These are phyloP conservation scores for Geophilus truncorum DNA, from an alignment of 2,888 invertebrate genomes.

Conservation along the genomic window DNA sequence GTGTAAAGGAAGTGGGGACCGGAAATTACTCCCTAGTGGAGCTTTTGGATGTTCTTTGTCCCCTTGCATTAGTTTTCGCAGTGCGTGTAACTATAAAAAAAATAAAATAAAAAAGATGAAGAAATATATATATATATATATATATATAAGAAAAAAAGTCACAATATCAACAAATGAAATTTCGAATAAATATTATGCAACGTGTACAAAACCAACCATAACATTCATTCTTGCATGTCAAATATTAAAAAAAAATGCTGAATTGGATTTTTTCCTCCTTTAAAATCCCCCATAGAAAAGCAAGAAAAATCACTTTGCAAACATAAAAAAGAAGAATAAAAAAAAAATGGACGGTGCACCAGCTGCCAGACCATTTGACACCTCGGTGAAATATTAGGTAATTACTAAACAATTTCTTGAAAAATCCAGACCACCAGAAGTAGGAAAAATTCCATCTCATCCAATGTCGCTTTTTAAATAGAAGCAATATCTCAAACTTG, in stretches of 20 bases:
- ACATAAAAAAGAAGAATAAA: background rate
- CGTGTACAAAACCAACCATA: background rate
- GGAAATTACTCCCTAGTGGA: constrained; percentile 86
- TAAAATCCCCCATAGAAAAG: background rate
- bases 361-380: background rate
- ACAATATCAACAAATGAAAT: background rate
- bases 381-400: background rate
- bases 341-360: background rate
- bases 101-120: constrained; percentile 32
- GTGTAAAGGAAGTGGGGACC: constrained; percentile 87
- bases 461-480: background rate
- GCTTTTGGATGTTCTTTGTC: constrained; percentile 79
- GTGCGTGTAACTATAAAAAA: constrained; percentile 69
- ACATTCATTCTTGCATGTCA: background rate
- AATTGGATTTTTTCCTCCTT: background rate
- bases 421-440: background rate
- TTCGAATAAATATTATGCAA: background rate
- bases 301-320: background rate
- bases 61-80: constrained; percentile 84
- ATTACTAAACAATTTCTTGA: background rate
- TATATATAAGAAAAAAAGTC: background rate
- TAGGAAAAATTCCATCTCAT: constrained; percentile 5
- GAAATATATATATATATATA: background rate
- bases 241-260: background rate
- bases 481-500: background rate